phyloP scores from a whole-genome alignment of 2,888 invertebrate species.

The Brenthis daphne region DNA sequence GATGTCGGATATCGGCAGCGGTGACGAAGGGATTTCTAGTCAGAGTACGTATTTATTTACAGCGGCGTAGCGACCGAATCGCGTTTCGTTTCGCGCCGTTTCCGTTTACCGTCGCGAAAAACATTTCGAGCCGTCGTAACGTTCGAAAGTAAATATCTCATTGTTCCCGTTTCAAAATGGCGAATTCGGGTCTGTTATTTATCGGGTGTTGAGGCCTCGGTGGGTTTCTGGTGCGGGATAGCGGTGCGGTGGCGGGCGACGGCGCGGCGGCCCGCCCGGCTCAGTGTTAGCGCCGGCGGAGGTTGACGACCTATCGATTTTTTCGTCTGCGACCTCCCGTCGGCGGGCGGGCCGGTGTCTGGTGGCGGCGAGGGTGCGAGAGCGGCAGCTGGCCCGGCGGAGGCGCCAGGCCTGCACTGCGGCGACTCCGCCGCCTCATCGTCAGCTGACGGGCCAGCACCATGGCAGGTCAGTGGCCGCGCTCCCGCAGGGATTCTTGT shows the following conservation, averaged over 20 bases:
- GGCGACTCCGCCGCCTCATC: constrained; percentile 43
- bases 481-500: constrained; percentile 44
- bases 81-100: constrained; percentile 54
- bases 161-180: constrained; percentile 82
- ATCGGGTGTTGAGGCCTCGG: constrained; percentile 47
- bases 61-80: constrained; percentile 52
- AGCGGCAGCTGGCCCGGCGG: constrained; percentile 39
- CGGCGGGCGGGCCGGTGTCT: constrained; percentile 68
- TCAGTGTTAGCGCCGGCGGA: constrained; percentile 66
- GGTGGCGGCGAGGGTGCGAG: constrained; percentile 47
- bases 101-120: constrained; percentile 55
- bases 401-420: constrained; percentile 42
- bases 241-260: constrained; percentile 49
- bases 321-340: constrained; percentile 78
- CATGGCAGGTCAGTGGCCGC: constrained; percentile 64
- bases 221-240: constrained; percentile 45
- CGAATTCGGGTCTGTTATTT: constrained; percentile 66
- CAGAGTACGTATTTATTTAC: constrained; percentile 86
- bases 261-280: constrained; percentile 64
- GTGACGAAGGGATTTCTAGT: constrained; percentile 90
- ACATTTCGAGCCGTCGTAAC: constrained; percentile 58
- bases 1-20: constrained; percentile 91
- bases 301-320: constrained; percentile 82
- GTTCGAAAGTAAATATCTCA: constrained; percentile 80
- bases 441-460: constrained; percentile 56